Conservation (phyloP, 1,140 invertebrate species). For the Anastrepha obliqua region DNA sequence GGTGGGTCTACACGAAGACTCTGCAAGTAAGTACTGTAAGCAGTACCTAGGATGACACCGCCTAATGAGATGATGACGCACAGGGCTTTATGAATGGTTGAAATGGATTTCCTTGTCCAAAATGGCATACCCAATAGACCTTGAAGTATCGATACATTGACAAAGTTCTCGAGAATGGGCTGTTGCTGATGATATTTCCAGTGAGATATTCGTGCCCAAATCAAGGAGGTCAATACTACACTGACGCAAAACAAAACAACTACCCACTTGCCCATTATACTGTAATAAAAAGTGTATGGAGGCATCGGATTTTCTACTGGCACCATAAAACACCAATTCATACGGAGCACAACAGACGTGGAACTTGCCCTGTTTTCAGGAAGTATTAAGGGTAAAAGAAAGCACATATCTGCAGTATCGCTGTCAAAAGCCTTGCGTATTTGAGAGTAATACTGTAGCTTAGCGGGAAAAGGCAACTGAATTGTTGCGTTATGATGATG, state of each 20-base stretch:
- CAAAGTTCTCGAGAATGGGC: not conserved
- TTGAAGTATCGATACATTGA: not conserved
- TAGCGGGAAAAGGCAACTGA: not conserved
- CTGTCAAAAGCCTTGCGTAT: not conserved
- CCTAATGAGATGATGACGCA: not conserved
- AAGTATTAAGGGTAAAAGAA: not conserved
- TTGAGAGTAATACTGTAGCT: too few relatives aligned
- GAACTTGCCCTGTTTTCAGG: not conserved
- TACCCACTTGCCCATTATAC: not conserved
- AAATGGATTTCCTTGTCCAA: not conserved
- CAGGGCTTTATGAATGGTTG: not conserved
- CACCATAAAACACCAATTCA: not conserved
- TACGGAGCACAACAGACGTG: not conserved
- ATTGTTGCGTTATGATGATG: not conserved
- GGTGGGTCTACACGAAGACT: not conserved
- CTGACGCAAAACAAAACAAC: not conserved
- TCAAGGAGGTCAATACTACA: not conserved
- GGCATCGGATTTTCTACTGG: not conserved
- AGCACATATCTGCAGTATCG: not conserved
- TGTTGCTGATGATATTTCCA: not conserved
- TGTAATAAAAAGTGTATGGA: not conserved
- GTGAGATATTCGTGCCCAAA: not conserved
- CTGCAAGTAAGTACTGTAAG: not conserved
- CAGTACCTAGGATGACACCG: not conserved
- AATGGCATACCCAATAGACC: not conserved